Base-by-base conservation (phyloP, 2,888 invertebrate species). In the Malachius bipustulatus region DNA sequence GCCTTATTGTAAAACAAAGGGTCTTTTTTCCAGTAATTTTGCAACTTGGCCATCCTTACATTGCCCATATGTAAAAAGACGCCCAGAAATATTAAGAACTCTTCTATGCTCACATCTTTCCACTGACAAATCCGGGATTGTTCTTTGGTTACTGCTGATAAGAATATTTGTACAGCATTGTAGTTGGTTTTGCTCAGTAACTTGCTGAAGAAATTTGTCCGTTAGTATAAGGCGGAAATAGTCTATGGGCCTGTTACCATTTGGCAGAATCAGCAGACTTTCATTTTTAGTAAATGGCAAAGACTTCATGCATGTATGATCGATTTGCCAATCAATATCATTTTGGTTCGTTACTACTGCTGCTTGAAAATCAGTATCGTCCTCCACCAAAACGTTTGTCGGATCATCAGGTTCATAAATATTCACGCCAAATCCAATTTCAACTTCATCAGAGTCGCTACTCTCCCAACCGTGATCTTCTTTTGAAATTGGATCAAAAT, bases 101-200 rank as follows among this genome's bases (percentile, higher is more conserved):
- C n/a, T n/a, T n/a, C n/a, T n/a, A n/a, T n/a, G n/a, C n/a, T n/a
- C n/a, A n/a, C n/a, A n/a, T n/a, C n/a, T n/a, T n/a, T n/a, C n/a
- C n/a, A n/a, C n/a, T n/a, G n/a, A n/a, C n/a, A n/a, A n/a, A n/a
- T n/a, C n/a, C n/a, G n/a, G n/a, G n/a, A n/a, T n/a, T n/a, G n/a
- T n/a, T n/a, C n/a, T n/a, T n/a, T n/a, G n/a, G n/a, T n/a, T n/a
- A n/a, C n/a, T n/a, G n/a, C n/a, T n/a, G n/a, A n/a, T n/a, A n/a
- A n/a, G n/a, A n/a, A n/a, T n/a, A n/a, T n/a, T n/a, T n/a, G n/a
- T n/a, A n/a, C 24, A n/a, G 24, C 24, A 19, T 19, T 19, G 24
- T 19, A 19, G 24, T 19, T 19, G n/a, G 24, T 19, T n/a, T 19
- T 19, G 24, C 24, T 19, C 24, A 19, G 24, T 19, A 19, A 19